Conservation (phyloP, 2,113 vertebrate genomes). For the Scortum barcoo region DNA sequence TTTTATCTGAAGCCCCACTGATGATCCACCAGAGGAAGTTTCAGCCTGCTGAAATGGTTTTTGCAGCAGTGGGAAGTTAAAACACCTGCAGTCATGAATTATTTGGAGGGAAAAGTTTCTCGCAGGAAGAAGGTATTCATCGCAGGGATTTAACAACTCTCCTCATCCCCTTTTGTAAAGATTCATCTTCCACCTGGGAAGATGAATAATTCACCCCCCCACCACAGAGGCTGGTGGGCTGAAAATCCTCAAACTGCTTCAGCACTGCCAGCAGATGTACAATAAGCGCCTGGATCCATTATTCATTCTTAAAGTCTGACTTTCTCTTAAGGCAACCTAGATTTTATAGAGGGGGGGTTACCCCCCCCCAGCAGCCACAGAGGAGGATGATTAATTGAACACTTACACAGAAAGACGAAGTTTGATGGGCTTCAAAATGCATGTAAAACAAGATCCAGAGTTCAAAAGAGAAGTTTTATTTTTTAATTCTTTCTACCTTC, state of each 20-base stretch:
- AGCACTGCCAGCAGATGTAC: slow-evolving; percentile 89
- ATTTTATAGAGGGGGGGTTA: slow-evolving; percentile 82
- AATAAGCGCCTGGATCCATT: slow-evolving; percentile 91
- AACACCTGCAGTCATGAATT: slow-evolving; percentile 52
- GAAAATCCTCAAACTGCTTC: slow-evolving; percentile 95
- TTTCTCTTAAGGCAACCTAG: slow-evolving; percentile 88
- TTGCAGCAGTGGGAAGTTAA: slow-evolving; percentile 18
- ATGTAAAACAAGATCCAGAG: slow-evolving; percentile 35
- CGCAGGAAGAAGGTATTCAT: slow-evolving; percentile 35
- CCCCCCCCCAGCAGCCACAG: neutral
- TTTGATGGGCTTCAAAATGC: slow-evolving; percentile 51
- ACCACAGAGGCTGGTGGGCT: slow-evolving; percentile 90
- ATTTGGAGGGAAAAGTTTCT: slow-evolving; percentile 23
- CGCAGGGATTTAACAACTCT: slow-evolving; percentile 62
- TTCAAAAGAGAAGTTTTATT: slow-evolving; percentile 27
- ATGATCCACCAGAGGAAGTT: too few relatives aligned
- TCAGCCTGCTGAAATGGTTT: neutral
- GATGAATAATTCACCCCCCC: slow-evolving; percentile 94
- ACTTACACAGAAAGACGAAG: slow-evolving; percentile 48
- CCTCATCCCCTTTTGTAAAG: slow-evolving; percentile 84
- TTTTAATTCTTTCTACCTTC: slow-evolving; percentile 30
- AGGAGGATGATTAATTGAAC: slow-evolving; percentile 61
- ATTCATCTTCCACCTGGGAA: slow-evolving; percentile 92
- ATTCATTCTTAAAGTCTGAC: slow-evolving; percentile 91
- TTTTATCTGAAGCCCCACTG: too few relatives aligned